phyloP scores from a whole-genome alignment of 2,113 vertebrate genomes.

The Mungos mungo region DNA sequence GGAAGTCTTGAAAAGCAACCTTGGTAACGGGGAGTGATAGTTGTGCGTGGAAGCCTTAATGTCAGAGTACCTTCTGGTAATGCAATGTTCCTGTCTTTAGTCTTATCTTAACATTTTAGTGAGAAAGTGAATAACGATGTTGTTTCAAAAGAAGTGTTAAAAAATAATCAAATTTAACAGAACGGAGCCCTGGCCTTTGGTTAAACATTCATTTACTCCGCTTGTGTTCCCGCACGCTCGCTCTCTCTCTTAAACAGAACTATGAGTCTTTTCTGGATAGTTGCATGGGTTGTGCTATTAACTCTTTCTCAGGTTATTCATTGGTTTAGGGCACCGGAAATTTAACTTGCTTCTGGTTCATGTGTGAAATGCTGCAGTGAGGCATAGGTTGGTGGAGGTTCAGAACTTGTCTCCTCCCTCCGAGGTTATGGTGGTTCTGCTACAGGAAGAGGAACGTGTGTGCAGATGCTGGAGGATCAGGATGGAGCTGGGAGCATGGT shows the following conservation, averaged over 20 bases:
- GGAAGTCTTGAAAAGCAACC: neutral
- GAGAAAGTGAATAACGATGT: slow-evolving; percentile 7
- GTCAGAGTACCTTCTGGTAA: neutral
- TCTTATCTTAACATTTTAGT: slow-evolving; percentile 29
- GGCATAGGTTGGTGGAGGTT: neutral
- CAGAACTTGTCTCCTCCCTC: neutral
- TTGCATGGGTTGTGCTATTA: neutral
- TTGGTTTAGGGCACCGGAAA: neutral
- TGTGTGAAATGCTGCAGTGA: neutral
- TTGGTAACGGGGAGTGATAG: neutral
- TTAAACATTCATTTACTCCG: neutral
- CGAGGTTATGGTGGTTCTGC: neutral
- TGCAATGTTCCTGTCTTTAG: neutral
- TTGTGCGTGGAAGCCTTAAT: neutral
- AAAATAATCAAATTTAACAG: slow-evolving; percentile 31
- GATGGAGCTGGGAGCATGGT: neutral
- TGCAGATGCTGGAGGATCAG: neutral
- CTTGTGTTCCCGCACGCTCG: neutral
- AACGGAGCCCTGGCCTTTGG: neutral
- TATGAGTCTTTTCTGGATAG: neutral
- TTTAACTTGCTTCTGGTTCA: neutral
- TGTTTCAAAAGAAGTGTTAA: slow-evolving; percentile 53
- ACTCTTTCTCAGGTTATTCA: neutral
- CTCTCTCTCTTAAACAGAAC: neutral
- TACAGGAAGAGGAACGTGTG: no score